Evolutionary conservation across 2,113 vertebrate species (phyloP).

Genomic region (Sander lucioperca): DNA sequence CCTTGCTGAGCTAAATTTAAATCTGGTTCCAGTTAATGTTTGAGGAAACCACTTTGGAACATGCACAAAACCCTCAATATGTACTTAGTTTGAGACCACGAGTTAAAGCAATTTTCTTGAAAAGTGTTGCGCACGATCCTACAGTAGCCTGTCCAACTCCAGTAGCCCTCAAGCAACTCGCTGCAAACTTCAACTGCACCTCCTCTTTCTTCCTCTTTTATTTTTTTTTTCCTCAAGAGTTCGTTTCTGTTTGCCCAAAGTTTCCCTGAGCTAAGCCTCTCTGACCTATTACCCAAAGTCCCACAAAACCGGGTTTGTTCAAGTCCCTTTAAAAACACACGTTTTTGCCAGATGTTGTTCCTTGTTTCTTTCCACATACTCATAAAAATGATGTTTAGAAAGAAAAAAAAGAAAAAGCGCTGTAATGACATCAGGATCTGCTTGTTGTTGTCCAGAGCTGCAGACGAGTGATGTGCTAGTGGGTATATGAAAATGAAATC

Average conservation of each 20-base stretch:
- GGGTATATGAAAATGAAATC: slow-evolving; percentile 62
- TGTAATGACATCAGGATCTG: slow-evolving; percentile 71
- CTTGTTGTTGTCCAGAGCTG: slow-evolving; percentile 68
- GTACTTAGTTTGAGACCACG: slow-evolving; percentile 28
- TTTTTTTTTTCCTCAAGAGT: slow-evolving; percentile 39
- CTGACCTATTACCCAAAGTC: slow-evolving; percentile 82
- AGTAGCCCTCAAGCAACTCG: slow-evolving; percentile 25
- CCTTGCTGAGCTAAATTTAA: not conserved
- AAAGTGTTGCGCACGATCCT: slow-evolving; percentile 13
- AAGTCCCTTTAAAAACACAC: slow-evolving; percentile 69
- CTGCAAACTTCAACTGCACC: slow-evolving; percentile 52
- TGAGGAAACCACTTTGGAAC: slow-evolving; percentile 38
- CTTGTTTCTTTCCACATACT: slow-evolving; percentile 78
- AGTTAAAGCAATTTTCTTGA: slow-evolving; percentile 45
- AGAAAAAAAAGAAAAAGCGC: slow-evolving; percentile 26
- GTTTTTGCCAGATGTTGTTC: slow-evolving; percentile 81
- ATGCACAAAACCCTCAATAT: slow-evolving; percentile 5
- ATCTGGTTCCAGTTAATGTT: slow-evolving; percentile 25
- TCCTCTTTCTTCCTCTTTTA: slow-evolving; percentile 26
- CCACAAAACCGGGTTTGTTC: slow-evolving; percentile 83
- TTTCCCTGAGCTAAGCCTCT: slow-evolving; percentile 83
- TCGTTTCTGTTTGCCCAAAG: slow-evolving; percentile 79
- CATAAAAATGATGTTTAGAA: slow-evolving; percentile 66
- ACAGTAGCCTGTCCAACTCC: slow-evolving; percentile 44
- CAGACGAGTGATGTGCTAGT: slow-evolving; percentile 29